A percentile compares a stretch with the other conserved stretches of the same genome.
phyloP scores from a whole-genome alignment of 1,140 invertebrate species.

The Caenorhabditis briggsae region DNA sequence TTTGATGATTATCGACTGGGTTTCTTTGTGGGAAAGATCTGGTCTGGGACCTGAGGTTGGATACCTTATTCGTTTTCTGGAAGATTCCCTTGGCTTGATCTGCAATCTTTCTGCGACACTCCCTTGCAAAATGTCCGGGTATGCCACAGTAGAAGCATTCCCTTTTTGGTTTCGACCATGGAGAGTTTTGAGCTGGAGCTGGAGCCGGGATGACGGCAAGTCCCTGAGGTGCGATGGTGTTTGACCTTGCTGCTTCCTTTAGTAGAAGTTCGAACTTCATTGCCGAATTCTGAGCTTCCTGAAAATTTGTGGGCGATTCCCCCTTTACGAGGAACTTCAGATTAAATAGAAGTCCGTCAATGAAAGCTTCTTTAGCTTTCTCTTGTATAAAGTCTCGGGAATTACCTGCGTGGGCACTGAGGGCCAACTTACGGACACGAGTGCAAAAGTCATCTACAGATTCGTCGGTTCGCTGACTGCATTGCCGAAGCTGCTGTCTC shows the following conservation, averaged over 20 bases:
- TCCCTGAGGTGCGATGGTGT: neutral
- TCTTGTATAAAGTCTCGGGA: neutral
- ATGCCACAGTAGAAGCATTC: neutral
- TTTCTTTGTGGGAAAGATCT: neutral
- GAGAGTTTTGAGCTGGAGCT: neutral
- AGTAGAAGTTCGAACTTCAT: neutral
- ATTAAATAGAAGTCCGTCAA: neutral
- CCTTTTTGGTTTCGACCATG: too few relatives aligned
- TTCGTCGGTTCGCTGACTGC: neutral
- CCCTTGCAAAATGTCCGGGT: neutral
- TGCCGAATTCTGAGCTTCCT: neutral
- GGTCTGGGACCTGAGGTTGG: neutral
- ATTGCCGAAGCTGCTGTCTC: neutral
- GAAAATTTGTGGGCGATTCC: neutral
- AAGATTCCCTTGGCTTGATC: neutral
- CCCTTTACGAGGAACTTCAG: neutral
- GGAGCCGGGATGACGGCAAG: neutral
- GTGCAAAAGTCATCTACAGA: neutral
- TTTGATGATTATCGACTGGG: conserved; percentile 14
- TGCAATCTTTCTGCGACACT: neutral
- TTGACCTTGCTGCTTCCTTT: neutral
- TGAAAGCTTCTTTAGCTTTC: neutral
- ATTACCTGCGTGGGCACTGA: neutral
- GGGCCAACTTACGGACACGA: neutral
- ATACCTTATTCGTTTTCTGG: neutral